Base-by-base conservation (phyloP, 1,140 invertebrate genomes). In the Scaptomyza hsui region DNA sequence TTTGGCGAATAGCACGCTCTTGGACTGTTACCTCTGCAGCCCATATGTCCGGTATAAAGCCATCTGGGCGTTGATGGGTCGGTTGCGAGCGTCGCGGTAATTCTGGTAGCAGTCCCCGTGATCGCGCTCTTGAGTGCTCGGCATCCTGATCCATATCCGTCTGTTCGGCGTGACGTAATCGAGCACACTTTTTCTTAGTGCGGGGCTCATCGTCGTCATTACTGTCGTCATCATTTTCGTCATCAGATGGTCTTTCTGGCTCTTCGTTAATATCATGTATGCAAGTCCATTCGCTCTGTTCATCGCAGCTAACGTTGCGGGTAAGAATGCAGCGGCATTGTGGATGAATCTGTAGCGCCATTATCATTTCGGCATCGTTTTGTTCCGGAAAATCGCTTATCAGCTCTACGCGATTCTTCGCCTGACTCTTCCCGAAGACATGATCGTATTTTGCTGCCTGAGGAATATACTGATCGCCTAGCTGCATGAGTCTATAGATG, bases 211-310 rank as follows among this genome's bases (percentile, higher is more conserved):
- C 81, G n/a, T 69, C 69, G 7, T 65, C 76, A 15, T n/a, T n/a
- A n/a, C n/a, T n/a, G n/a, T 65, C 69, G 1, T 72, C 65, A 3
- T 57, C 61, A 5, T n/a, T 41, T 0, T 78, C 82, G 0, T 75
- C 79, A 0, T 76, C 77, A 10, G 57, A 62, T 2, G 56, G 45
- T 37, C 4, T 12, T n/a, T 75, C 65, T 9, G 75, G 70, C 51
- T 91, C 90, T 41, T 90, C 90, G 51, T 89, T 88, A 57, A 99
- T 97, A 89, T 98, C 97, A 92, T 98, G 97, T 18, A 98, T 94
- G 91, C 97, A 97, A 2, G 97, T 98, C 96, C 96, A 98, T 95
- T 98, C 97, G 44, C 96, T 95, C 75, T 94, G 94, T 89, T 98
- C 96, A 85, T 96, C 95, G 67, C 94, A 94, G 75, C 95, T 97